A percentile compares a stretch with the other conserved stretches of the same genome.
Evolutionary conservation across 2,888 invertebrate species (phyloP).

Genomic region (Oscheius sp.): DNA sequence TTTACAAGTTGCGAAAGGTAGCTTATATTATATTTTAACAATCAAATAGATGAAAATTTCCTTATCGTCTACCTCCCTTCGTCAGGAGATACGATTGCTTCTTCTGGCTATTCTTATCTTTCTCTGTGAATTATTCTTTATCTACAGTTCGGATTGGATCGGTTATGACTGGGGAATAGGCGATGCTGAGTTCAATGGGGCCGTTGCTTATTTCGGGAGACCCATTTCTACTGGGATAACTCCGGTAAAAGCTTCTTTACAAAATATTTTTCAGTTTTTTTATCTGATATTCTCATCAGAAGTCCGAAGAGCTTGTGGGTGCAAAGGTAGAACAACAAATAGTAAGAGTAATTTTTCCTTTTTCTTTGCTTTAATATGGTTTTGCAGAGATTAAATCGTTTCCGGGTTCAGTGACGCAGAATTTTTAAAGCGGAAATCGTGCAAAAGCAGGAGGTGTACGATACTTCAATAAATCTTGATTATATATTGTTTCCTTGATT

Average conservation of each 20-base stretch:
- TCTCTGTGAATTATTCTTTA: slow-evolving; percentile 2
- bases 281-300: slow-evolving; percentile 3
- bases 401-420: too few relatives aligned
- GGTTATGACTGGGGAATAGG: slow-evolving; percentile 19
- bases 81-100: not conserved
- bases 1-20: not conserved
- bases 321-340: too few relatives aligned
- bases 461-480: too few relatives aligned
- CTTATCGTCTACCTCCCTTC: not conserved
- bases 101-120: slow-evolving; percentile 16
- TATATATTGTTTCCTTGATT: too few relatives aligned
- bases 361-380: too few relatives aligned
- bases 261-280: slow-evolving; percentile 2
- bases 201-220: slow-evolving; percentile 1
- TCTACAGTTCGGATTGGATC: slow-evolving; percentile 23
- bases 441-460: too few relatives aligned
- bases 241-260: not conserved
- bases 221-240: slow-evolving; percentile 13
- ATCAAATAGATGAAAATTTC: not conserved
- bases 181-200: slow-evolving; percentile 15
- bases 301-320: not conserved
- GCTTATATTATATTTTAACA: not conserved
- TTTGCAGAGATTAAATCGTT: too few relatives aligned
- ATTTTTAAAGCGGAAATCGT: too few relatives aligned
- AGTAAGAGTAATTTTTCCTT: too few relatives aligned